Evolutionary conservation across 2,888 invertebrate species (phyloP).

Genomic region (Isoperla grammatica): DNA sequence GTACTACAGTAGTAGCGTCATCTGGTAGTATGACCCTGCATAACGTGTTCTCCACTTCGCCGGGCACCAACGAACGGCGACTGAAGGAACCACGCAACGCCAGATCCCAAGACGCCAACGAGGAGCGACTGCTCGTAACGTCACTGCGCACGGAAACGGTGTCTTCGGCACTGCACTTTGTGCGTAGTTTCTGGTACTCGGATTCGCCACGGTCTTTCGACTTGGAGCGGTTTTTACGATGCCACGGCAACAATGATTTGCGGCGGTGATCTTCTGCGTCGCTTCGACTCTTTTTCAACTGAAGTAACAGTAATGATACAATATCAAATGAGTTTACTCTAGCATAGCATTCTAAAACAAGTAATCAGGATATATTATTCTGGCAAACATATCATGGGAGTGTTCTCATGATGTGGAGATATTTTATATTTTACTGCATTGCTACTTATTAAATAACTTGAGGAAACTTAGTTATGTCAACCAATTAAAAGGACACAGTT

Average conservation of each 20-base stretch:
- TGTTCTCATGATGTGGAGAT: too few species aligned
- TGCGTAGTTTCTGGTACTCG: slow-evolving; percentile 45
- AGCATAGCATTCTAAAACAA: too few species aligned
- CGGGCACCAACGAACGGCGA: slow-evolving; percentile 37
- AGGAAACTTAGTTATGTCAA: too few species aligned
- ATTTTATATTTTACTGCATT: too few species aligned
- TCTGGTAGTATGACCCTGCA: slow-evolving; percentile 87
- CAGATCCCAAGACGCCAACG: slow-evolving; percentile 55
- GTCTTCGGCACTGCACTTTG: slow-evolving; percentile 43
- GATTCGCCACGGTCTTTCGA: slow-evolving; percentile 44
- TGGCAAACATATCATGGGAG: too few species aligned
- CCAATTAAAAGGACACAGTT: too few species aligned
- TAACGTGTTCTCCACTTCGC: slow-evolving; percentile 41
- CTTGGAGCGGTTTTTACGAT: slow-evolving; percentile 61
- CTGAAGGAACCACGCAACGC: slow-evolving; percentile 47
- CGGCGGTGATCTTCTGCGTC: slow-evolving; percentile 86
- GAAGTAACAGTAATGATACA: slow-evolving; percentile 6
- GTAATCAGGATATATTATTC: too few species aligned
- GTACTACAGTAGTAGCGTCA: slow-evolving; percentile 88
- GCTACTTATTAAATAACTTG: too few species aligned
- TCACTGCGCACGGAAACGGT: slow-evolving; percentile 43
- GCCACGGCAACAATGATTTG: slow-evolving; percentile 86
- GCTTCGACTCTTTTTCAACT: slow-evolving; percentile 77
- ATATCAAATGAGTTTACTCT: too few species aligned
- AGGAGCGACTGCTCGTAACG: slow-evolving; percentile 55